These are phyloP conservation scores for Burhinus bistriatus DNA, from an alignment of 2,113 vertebrate species.

Conservation along the genomic window DNA sequence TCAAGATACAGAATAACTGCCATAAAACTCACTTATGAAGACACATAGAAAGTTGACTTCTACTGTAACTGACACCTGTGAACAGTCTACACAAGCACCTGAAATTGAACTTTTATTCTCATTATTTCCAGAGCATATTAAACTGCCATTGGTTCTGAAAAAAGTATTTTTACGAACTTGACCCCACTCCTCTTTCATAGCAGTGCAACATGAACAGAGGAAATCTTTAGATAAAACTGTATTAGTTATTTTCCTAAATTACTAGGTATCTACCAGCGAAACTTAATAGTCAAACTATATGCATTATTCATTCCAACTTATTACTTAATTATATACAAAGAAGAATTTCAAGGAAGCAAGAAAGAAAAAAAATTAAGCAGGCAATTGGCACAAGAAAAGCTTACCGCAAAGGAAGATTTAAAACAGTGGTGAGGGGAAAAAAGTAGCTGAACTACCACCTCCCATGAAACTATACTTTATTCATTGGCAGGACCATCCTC, in stretches of 20 bases:
- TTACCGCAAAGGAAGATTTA: background rate
- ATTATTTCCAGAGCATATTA: background rate
- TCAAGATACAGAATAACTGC: background rate
- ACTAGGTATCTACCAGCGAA: background rate
- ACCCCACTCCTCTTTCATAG: background rate
- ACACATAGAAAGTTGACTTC: background rate
- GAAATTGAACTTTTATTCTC: background rate
- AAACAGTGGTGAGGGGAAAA: background rate
- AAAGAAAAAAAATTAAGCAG: background rate
- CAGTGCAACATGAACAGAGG: background rate
- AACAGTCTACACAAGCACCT: background rate
- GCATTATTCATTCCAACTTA: background rate
- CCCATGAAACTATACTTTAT: background rate
- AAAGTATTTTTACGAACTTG: background rate
- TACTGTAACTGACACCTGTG: background rate
- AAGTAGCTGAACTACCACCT: background rate
- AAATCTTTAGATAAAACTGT: background rate
- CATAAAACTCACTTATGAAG: background rate
- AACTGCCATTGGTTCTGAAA: background rate
- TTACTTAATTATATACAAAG: background rate
- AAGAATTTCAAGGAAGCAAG: background rate
- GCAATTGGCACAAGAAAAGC: background rate
- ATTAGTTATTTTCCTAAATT: background rate
- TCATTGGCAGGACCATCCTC: background rate
- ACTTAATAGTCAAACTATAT: background rate